Evolutionary conservation across 2,113 vertebrate species (phyloP).

Genomic region (Hylia prasina): DNA sequence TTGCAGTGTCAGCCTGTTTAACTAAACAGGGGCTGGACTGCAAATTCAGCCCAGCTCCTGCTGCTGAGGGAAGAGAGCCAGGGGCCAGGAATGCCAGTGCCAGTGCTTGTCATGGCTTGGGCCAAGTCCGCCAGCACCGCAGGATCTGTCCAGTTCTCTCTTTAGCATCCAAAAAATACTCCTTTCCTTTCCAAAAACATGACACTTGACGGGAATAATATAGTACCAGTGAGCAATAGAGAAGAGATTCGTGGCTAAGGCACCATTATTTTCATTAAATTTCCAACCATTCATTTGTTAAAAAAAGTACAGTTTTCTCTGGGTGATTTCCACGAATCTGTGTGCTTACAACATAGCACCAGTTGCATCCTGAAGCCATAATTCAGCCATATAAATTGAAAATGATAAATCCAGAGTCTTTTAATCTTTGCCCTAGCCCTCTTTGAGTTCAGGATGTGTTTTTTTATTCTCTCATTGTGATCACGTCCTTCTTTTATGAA

Average conservation of each 20-base stretch:
- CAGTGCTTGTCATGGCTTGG: not conserved
- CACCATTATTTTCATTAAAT: not conserved
- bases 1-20: fast-evolving
- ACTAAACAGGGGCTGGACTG: not conserved
- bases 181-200: not conserved
- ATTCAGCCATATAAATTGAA: not conserved
- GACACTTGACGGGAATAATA: not conserved
- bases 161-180: not conserved
- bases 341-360: not conserved
- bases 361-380: not conserved
- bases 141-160: not conserved
- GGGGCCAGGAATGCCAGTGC: not conserved
- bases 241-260: not conserved
- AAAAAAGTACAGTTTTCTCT: not conserved
- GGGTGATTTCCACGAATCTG: not conserved
- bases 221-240: not conserved
- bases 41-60: not conserved
- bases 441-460: not conserved
- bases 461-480: not conserved
- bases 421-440: conserved; percentile 6
- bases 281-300: not conserved
- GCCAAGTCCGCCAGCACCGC: not conserved
- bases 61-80: not conserved
- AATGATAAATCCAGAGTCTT: not conserved
- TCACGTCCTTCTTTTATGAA: not conserved